phyloP scores from a whole-genome alignment of 2,797 vertebrate species.

The Salarias fasciatus region DNA sequence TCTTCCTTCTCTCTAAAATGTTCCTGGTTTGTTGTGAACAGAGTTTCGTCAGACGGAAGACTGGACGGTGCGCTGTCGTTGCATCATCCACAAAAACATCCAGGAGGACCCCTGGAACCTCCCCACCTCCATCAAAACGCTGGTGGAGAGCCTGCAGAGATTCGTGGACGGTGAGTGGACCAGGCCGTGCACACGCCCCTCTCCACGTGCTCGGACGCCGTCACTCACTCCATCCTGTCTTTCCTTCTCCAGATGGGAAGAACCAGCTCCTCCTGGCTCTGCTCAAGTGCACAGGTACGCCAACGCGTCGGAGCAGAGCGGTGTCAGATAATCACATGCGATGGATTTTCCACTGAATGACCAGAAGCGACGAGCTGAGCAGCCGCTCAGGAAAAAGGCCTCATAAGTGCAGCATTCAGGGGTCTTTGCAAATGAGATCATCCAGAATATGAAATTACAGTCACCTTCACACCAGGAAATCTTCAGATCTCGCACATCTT shows the following conservation, averaged over 20 bases:
- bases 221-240: slow-evolving; percentile 28
- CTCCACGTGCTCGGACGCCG: background rate
- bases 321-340: slow-evolving; percentile 1
- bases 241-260: slow-evolving; percentile 89
- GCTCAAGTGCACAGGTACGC: slow-evolving; percentile 95
- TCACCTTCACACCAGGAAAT: slow-evolving; percentile 18
- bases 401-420: slow-evolving; percentile 20
- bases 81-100: slow-evolving; percentile 94
- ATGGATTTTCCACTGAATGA: slow-evolving; percentile 33
- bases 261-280: slow-evolving; percentile 96
- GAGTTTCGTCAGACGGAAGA: slow-evolving; percentile 97
- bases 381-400: slow-evolving; percentile 10
- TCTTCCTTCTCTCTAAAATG: slow-evolving; percentile 1
- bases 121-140: slow-evolving; percentile 94
- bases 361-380: slow-evolving; percentile 6
- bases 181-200: background rate
- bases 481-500: slow-evolving; percentile 18
- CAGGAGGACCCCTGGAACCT: slow-evolving; percentile 99
- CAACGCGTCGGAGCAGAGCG: slow-evolving; percentile 2
- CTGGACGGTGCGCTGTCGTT: slow-evolving; percentile 87
- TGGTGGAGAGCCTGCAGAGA: slow-evolving; percentile 95
- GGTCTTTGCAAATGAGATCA: slow-evolving; percentile 50
- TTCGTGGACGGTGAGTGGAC: slow-evolving; percentile 90
- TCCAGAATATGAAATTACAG: slow-evolving; percentile 32
- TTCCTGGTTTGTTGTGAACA: slow-evolving; percentile 60